Evolutionary conservation across 1,140 invertebrate genomes (phyloP).

Genomic region (Camponotus vicinus): DNA sequence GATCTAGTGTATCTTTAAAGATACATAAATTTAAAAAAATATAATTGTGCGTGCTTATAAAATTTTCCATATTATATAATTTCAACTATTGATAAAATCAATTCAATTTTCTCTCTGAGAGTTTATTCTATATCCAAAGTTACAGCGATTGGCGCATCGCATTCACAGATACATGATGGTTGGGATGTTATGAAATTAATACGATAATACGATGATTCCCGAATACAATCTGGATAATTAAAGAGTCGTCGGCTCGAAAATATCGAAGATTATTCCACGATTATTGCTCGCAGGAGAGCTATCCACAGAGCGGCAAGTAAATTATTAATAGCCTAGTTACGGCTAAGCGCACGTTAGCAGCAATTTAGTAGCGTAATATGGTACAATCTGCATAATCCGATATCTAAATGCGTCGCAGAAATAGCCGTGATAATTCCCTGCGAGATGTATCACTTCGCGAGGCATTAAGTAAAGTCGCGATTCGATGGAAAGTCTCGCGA

Average conservation of each 20-base stretch:
- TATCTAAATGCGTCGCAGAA: constrained; percentile 45
- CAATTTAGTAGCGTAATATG: constrained; percentile 46
- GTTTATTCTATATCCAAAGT: not conserved
- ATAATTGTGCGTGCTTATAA: not conserved
- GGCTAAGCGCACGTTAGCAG: constrained; percentile 19
- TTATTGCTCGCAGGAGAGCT: not conserved
- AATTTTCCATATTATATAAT: not conserved
- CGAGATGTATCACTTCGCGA: not conserved
- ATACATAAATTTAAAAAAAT: too few relatives aligned
- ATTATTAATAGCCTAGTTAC: constrained; percentile 53
- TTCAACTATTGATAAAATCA: not conserved
- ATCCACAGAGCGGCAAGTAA: constrained; percentile 18
- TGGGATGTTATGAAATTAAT: not conserved
- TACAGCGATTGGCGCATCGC: not conserved
- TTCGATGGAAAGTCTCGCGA: not conserved
- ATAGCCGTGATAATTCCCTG: constrained; percentile 38
- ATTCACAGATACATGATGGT: not conserved
- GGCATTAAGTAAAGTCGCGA: constrained; percentile 11
- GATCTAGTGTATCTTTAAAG: too few relatives aligned
- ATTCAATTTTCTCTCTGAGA: too few relatives aligned
- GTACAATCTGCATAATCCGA: constrained; percentile 21
- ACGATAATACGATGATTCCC: not conserved
- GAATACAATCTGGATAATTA: constrained; percentile 5
- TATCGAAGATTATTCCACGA: constrained; percentile 8
- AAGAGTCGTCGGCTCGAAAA: not conserved